Base-by-base conservation (phyloP, 2,888 invertebrate genomes). In the Agrochola litura region DNA sequence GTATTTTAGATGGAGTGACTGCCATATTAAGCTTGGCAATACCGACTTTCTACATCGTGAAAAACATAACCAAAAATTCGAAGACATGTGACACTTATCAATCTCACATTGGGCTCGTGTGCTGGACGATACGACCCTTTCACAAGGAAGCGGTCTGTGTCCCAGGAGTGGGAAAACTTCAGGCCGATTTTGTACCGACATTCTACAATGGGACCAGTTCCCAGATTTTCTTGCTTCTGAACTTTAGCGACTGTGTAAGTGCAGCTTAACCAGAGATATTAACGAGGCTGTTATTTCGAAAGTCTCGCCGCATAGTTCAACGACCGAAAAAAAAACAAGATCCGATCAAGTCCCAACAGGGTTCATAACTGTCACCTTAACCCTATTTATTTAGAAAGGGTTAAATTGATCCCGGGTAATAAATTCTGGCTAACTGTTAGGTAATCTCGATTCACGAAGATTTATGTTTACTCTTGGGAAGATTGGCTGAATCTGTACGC, bases 401-500 rank as follows among this genome's bases (percentile, higher is more conserved):
- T 72, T 68, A 75, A 88, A 84, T 81, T 81, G 81, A 87, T 81
- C 77, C 52, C 25, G 65, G 80, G 76, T 76, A 75, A 84, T 86
- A 86, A 86, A 86, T 86, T 86, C 84, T 56, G 30, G 67, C 72
- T 77, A 79, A 81, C 75, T 79, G 81, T 79, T 66, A 75, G 65
- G 74, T 77, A 75, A 87, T 84, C 82, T 76, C 73, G 74, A 72
- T 82, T 82, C 65, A 80, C 66, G 69, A 78, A 82, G 85, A 80
- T 80, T 77, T 85, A 84, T 86, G 67, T 74, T 65, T 66, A 75
- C 84, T 84, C 89, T 81, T 65, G 79, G 72, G 83, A 77, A 77
- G 82, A 73, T 84, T 85, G 81, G 85, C 84, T 87, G 76, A 77
- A 90, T 85, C 79, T 81, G 77, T 77, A 77, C 70, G 58, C 77